A percentile compares a stretch with the other conserved stretches of the same genome.
These are phyloP conservation scores for Fragum sueziense DNA, from an alignment of 2,888 invertebrate genomes.

Conservation along the genomic window DNA sequence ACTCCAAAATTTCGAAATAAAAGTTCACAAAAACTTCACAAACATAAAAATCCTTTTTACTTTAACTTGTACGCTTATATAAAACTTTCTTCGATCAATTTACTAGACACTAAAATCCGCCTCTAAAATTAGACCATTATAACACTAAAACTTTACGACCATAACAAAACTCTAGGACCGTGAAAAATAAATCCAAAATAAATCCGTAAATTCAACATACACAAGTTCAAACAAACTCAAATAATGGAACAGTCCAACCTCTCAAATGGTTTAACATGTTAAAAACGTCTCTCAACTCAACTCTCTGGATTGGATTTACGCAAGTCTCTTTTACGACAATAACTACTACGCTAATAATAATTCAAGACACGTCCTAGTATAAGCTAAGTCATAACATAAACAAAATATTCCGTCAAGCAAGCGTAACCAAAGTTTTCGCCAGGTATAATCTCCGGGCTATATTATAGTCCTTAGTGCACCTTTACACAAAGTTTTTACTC, in stretches of 20 bases:
- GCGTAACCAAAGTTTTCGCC: slow-evolving; percentile 6
- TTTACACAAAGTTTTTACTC: background rate
- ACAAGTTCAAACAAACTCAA: background rate
- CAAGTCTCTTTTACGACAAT: slow-evolving; percentile 10
- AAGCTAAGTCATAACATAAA: slow-evolving; percentile 22
- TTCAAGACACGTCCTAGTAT: slow-evolving; percentile 22
- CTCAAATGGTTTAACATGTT: background rate
- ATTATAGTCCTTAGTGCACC: background rate
- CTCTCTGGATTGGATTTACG: slow-evolving; percentile 3
- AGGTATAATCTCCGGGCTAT: slow-evolving; percentile 11
- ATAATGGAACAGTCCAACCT: background rate
- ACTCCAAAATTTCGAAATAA: background rate
- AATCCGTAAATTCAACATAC: background rate
- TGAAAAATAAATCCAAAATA: background rate
- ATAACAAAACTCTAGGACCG: background rate
- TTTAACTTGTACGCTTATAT: background rate
- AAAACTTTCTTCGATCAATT: background rate
- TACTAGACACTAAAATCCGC: background rate
- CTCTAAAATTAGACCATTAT: background rate
- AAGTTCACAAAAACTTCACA: background rate
- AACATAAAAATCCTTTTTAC: background rate
- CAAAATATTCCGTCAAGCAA: slow-evolving; percentile 19
- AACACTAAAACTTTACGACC: background rate
- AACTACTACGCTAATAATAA: slow-evolving; percentile 18
- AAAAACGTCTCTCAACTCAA: background rate